Evolutionary conservation across 1,140 invertebrate genomes (phyloP), one percentile per base, ranked within the genome.

Genomic region (Caenorhabditis briggsae): DNA sequence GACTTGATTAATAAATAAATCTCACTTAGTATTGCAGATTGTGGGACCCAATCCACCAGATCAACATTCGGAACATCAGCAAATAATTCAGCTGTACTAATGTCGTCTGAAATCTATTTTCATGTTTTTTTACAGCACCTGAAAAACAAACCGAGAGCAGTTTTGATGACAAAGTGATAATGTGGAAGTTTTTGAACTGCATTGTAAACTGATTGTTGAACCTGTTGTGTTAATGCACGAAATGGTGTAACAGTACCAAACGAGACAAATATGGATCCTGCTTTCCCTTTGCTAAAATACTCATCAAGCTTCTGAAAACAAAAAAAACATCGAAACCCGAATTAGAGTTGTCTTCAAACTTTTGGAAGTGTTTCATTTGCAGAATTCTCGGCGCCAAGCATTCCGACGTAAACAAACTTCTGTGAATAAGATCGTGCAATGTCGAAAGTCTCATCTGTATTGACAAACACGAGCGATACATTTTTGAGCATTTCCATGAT

Each of bases 41-140:
- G 70, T 53, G 70, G 70, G 50, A 78, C 70, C 70, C 70, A 78
- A 50, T 78, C n/a, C 5, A 78, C 70, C 7, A 78, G 50, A 78
- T 78, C 46, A 50, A 78, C 70, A 50, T 78, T 78, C 23, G 16
- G 8, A 23, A 50, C 43, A 78, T 20, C 18, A 0, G 18, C 8
- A 5, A 78, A 78, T 8, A 78, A 6, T 14, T 78, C 5, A 0
- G 46, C 70, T 2, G 70, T 50, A 0, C 20, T 12, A 12, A 7
- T 41, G 46, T 78, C 70, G 50, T 53, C 70, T 33, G 33, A 33
- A 46, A 59, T 59, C 5, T 53, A 23, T 23, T 53, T 12, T 18
- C 14, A 7, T 23, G 14, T 25, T 50, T 50, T 11, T 43, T 2
- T 33, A 1, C 3, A 33, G 3, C 33, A 2, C 33, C 3, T 1